Evolutionary conservation across 2,888 invertebrate species (phyloP), one percentile per base, ranked within the genome.

Genomic region (Sympetrum striolatum): DNA sequence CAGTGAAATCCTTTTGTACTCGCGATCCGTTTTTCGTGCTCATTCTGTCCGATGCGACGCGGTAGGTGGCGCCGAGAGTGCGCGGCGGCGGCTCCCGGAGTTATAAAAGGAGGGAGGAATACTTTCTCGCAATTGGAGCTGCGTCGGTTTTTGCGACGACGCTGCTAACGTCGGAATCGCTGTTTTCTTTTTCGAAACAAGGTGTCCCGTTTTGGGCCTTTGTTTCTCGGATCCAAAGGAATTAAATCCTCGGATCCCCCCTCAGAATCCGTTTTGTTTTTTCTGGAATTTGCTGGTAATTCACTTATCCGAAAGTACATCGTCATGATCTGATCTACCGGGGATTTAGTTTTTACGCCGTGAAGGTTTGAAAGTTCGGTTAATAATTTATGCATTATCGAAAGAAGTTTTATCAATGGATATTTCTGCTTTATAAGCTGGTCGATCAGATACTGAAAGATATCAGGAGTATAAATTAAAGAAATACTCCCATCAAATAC

Each of bases 231-330:
- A 37, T 37, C 31, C 64, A 37, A 58, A 22, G 60, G 60, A 64
- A 86, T 86, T 86, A 86, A 86, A 39, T 39, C 39, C n/a, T 31
- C 86, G 86, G 58, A 60, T 86, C 58, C 39, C 31, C 18, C 44
- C 73, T 25, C 73, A 25, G 31, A 73, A 31, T 73, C 53, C 37
- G 5, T 58, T 86, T 60, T 35, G 18, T 58, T 60, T 64, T 37
- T 31, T 14, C 31, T 12, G 10, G 73, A 73, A 31, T 73, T 25
- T 14, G 12, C 22, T 31, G 73, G 73, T 31, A 12, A 73, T 73
- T 73, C 73, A 73, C 53, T 53, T 53, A 53, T 53, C 18, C 18
- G 53, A 53, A 18, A 53, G 18, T 18, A 18, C 53, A 53, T 53
- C 18, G 15, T 18, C 18, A 53, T 53, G 53, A 53, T 53, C 53